A percentile compares a stretch with the other conserved stretches of the same genome.
Evolutionary conservation across 1,140 invertebrate species (phyloP).

Genomic region (Coenobita brevimanus): DNA sequence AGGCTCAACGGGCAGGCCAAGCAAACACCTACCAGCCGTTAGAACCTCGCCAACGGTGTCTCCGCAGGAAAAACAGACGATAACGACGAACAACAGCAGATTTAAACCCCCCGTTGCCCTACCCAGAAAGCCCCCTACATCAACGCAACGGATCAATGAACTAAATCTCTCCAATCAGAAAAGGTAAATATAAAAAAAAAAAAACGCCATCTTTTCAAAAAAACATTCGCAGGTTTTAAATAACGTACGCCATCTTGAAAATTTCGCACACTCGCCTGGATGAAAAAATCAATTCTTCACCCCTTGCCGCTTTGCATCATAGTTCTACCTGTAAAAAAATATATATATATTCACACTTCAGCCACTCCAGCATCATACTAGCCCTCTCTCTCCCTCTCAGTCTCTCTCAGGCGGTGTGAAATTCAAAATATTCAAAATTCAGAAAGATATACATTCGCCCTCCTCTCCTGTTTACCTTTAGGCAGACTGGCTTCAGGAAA

Average conservation of each 20-base stretch:
- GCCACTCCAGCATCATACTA: too few relatives aligned
- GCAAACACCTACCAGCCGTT: conserved; percentile 57
- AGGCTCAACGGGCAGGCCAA: too few relatives aligned
- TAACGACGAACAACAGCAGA: background rate
- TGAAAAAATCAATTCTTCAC: conserved; percentile 4
- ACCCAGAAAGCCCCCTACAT: conserved; percentile 34
- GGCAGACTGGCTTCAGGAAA: conserved; percentile 38
- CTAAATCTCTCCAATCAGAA: conserved; percentile 56
- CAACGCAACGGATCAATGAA: conserved; percentile 44
- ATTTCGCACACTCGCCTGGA: conserved; percentile 43
- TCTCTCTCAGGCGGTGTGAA: too few relatives aligned
- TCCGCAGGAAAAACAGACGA: conserved; percentile 29
- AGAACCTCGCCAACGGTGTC: conserved; percentile 46
- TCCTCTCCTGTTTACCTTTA: conserved; percentile 56
- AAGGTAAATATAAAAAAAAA: conserved; percentile 58
- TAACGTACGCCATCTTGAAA: conserved; percentile 29
- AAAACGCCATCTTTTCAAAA: conserved; percentile 30
- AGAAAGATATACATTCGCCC: background rate
- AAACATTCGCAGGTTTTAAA: too few relatives aligned
- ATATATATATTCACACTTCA: too few relatives aligned
- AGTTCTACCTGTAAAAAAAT: too few relatives aligned
- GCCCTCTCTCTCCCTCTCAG: too few relatives aligned
- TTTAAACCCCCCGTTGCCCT: conserved; percentile 33
- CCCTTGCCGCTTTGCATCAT: too few relatives aligned
- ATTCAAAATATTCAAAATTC: too few relatives aligned